Evolutionary conservation across 2,888 invertebrate species (phyloP).

Genomic region (Stenodema calcarata): DNA sequence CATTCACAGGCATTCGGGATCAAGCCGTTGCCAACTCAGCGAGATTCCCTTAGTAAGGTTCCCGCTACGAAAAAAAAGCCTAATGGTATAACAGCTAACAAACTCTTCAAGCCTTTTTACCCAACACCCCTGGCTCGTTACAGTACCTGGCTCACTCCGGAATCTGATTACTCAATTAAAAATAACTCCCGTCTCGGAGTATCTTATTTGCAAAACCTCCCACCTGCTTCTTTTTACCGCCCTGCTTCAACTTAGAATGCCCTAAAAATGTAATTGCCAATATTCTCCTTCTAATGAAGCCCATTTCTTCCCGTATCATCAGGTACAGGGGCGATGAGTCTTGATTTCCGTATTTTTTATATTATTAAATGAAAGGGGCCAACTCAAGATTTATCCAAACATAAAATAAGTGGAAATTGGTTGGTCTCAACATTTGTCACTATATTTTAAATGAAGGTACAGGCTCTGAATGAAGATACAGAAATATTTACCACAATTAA

Average conservation of each 20-base stretch:
- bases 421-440: no score
- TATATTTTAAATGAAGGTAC: no score
- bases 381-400: no score
- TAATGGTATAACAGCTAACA: constrained; percentile 43
- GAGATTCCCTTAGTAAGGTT: neutral
- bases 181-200: constrained; percentile 28
- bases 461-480: no score
- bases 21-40: neutral
- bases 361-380: no score
- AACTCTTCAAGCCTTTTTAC: constrained; percentile 26
- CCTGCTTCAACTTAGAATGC: neutral
- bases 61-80: neutral
- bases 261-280: constrained; percentile 47
- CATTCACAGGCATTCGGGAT: constrained; percentile 11
- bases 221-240: neutral
- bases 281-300: constrained; percentile 28
- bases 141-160: constrained; percentile 20
- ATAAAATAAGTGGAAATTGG: no score
- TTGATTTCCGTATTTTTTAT: no score
- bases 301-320: constrained; percentile 21
- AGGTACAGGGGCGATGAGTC: no score
- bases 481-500: no score
- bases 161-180: constrained; percentile 48
- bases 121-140: constrained; percentile 18
- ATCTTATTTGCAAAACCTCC: constrained; percentile 31